Base-by-base conservation (phyloP, 2,888 invertebrate species). In the Aphrophora alni region DNA sequence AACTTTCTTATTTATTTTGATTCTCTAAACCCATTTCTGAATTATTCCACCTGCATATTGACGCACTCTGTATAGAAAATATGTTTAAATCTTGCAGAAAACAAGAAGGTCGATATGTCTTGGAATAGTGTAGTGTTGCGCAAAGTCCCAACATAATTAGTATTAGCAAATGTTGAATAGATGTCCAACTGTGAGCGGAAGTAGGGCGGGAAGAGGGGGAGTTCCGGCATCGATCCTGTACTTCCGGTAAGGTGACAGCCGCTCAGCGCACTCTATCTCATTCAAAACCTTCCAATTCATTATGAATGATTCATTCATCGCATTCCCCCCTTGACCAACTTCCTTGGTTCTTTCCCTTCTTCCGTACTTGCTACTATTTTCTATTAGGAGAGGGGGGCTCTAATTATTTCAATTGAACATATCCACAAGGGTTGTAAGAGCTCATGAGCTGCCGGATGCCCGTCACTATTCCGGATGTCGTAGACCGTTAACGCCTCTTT, bases 91-190 rank as follows among this genome's bases (percentile, higher is more conserved):
- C n/a, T n/a, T n/a, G n/a, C n/a, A n/a, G n/a, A n/a, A n/a, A n/a
- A n/a, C n/a, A n/a, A n/a, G n/a, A n/a, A n/a, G n/a, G n/a, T n/a
- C n/a, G n/a, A n/a, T n/a, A n/a, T n/a, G n/a, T n/a, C n/a, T n/a
- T n/a, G n/a, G n/a, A n/a, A n/a, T n/a, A n/a, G n/a, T n/a, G n/a
- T n/a, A n/a, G n/a, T n/a, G n/a, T n/a, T n/a, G n/a, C n/a, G n/a
- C n/a, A n/a, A n/a, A n/a, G n/a, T 33, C 33, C 44, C 2, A 14
- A 44, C 10, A 59, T 14, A 59, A 59, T 59, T 59, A 59, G 59
- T 59, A 59, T 59, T 59, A 59, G 59, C 59, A 59, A 59, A 59
- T 59, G 59, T 59, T 59, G 59, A 59, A 59, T 59, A 59, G 21
- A 59, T 59, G 21, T 59, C 59, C 59, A 21, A 59, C 21, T 59